phyloP scores from a whole-genome alignment of 2,888 invertebrate genomes.

The Mythimna albipuncta region DNA sequence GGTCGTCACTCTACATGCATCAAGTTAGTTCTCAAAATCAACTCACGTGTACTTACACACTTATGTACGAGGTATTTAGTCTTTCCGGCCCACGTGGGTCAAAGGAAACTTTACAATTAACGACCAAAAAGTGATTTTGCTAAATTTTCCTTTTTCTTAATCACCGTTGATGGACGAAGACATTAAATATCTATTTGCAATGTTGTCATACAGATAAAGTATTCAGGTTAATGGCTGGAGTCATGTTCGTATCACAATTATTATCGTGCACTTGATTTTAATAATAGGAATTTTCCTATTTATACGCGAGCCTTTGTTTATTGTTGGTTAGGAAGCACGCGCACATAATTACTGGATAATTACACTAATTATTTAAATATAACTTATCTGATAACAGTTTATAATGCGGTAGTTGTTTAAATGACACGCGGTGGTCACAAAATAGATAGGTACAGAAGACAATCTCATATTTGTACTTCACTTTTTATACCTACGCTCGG shows the following conservation, averaged over 20 bases:
- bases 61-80: slow-evolving; percentile 20
- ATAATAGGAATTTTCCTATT: slow-evolving; percentile 89
- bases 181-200: slow-evolving; percentile 86
- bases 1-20: background rate
- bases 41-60: background rate
- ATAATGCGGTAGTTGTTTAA: slow-evolving; percentile 41
- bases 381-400: slow-evolving; percentile 55
- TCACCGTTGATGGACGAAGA: slow-evolving; percentile 75
- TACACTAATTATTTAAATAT: slow-evolving; percentile 61
- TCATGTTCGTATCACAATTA: slow-evolving; percentile 74
- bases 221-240: slow-evolving; percentile 82
- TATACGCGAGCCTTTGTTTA: slow-evolving; percentile 77
- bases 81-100: slow-evolving; percentile 53
- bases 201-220: slow-evolving; percentile 75
- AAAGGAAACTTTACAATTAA: slow-evolving; percentile 78
- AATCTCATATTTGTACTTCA: too few species aligned
- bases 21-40: slow-evolving; percentile 14
- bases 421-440: slow-evolving; percentile 5
- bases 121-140: slow-evolving; percentile 72
- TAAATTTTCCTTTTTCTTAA: slow-evolving; percentile 86
- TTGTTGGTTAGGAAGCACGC: slow-evolving; percentile 71
- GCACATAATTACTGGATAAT: slow-evolving; percentile 72
- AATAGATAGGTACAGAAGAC: too few species aligned
- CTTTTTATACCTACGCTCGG: too few species aligned
- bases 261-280: slow-evolving; percentile 76